Percentiles rank a stretch among this genome's conserved stretches.
Conservation (phyloP, 2,888 invertebrate species). For the Thyatira batis region DNA sequence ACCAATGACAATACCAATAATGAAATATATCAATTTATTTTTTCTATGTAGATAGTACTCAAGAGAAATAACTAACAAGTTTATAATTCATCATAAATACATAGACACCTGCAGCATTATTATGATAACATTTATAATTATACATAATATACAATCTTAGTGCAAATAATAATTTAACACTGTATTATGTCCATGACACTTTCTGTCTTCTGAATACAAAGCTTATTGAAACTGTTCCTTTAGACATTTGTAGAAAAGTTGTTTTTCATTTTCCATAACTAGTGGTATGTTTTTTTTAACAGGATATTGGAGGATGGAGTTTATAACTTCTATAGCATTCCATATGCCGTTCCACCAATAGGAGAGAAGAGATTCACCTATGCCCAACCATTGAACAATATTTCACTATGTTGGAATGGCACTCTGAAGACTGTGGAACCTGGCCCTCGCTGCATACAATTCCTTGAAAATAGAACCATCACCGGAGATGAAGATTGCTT, state of each 20-base stretch:
- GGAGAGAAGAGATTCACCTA: constrained; percentile 86
- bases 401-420: constrained; percentile 91
- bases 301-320: constrained; percentile 89
- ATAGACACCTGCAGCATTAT: no score
- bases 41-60: no score
- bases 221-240: no score
- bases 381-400: constrained; percentile 84
- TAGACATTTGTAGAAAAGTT: no score
- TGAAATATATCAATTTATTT: background rate
- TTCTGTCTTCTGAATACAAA: no score
- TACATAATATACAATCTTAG: no score
- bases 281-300: constrained; percentile 23
- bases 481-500: constrained; percentile 92
- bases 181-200: no score
- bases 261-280: background rate
- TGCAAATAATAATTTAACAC: no score
- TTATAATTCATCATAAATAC: no score
- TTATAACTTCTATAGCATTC: constrained; percentile 91
- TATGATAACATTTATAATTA: no score
- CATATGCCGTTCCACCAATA: constrained; percentile 89
- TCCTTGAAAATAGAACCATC: constrained; percentile 84
- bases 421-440: constrained; percentile 86
- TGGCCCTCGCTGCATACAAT: constrained; percentile 87
- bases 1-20: constrained; percentile 9
- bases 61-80: no score